phyloP scores from a whole-genome alignment of 2,888 invertebrate species.

The Kuschelorhynchus macadamiae region DNA sequence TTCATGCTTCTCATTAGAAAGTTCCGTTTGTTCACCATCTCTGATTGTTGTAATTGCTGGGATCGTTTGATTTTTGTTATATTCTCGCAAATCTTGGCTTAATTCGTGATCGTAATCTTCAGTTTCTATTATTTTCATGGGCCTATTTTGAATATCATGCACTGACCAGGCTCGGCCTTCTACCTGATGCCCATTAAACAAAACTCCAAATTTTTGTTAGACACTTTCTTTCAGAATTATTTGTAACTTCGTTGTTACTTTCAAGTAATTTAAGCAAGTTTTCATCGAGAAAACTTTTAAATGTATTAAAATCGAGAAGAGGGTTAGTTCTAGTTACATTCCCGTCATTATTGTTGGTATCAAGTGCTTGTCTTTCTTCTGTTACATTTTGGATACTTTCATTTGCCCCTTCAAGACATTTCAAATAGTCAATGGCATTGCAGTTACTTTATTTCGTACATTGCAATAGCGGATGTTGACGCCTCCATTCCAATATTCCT shows the following conservation, averaged over 20 bases:
- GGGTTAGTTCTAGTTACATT: not conserved
- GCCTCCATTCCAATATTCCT: not conserved
- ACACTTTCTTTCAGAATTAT: no score
- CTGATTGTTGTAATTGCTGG: no score
- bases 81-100: no score
- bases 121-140: no score
- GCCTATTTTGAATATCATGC: no score
- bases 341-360: not conserved
- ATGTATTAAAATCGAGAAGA: conserved; percentile 2
- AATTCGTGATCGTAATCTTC: no score
- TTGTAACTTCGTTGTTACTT: conserved; percentile 1
- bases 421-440: not conserved
- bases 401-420: conserved; percentile 6
- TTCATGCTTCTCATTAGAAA: no score
- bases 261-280: not conserved
- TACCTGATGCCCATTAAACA: conserved; percentile 7
- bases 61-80: no score
- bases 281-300: conserved; percentile 6
- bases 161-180: no score
- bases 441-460: not conserved
- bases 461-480: not conserved
- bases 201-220: not conserved
- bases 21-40: no score
- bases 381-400: conserved; percentile 6
- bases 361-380: conserved; percentile 2